These are phyloP conservation scores for Diploscapter pachys DNA, from an alignment of 1,140 invertebrate species.

Conservation along the genomic window DNA sequence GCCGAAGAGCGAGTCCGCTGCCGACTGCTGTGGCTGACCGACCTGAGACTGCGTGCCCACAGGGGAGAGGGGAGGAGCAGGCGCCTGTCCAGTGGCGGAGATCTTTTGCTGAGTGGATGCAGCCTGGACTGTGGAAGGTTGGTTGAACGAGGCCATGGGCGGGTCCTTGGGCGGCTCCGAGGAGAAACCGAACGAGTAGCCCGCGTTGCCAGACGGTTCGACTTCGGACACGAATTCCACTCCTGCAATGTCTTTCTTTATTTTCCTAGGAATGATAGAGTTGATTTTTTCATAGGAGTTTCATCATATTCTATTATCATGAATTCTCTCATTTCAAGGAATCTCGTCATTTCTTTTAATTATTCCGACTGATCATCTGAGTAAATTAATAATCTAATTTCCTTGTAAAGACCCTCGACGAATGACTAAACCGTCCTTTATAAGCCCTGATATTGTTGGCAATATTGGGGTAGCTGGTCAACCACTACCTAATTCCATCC, in stretches of 20 bases:
- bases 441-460: too few relatives aligned
- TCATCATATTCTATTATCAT: not conserved
- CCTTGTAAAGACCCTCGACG: not conserved
- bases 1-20: too few relatives aligned
- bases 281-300: not conserved
- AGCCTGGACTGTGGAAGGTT: constrained; percentile 5
- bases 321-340: too few relatives aligned
- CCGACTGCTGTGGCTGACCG: too few relatives aligned
- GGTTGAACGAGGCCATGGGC: not conserved
- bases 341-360: too few relatives aligned
- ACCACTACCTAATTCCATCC: too few relatives aligned
- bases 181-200: constrained; percentile 28
- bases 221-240: constrained; percentile 23
- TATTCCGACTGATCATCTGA: too few relatives aligned
- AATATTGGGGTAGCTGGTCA: too few relatives aligned
- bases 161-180: constrained; percentile 6
- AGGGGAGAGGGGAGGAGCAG: constrained; percentile 17
- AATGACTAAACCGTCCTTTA: too few relatives aligned
- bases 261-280: constrained; percentile 1
- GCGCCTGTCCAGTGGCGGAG: constrained; percentile 10
- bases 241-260: not conserved
- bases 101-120: not conserved
- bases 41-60: not conserved
- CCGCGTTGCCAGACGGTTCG: constrained; percentile 8
- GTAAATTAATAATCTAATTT: not conserved